phyloP scores from a whole-genome alignment of 1,140 invertebrate genomes.

The Myzus persicae region DNA sequence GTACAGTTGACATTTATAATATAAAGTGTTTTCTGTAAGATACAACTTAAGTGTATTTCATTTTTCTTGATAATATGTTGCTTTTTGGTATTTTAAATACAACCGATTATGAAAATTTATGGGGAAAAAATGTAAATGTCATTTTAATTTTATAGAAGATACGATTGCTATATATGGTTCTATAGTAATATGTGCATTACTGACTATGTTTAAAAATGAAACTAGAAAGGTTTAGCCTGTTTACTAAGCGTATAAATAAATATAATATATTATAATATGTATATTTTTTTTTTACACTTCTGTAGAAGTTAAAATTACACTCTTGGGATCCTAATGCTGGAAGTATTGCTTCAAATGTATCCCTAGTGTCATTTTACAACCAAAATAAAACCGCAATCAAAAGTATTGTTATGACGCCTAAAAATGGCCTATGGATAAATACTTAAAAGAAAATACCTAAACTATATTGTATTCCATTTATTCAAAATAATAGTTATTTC shows the following conservation, averaged over 20 bases:
- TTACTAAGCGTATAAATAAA: neutral
- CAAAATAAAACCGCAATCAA: slow-evolving; percentile 45
- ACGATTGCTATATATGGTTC: neutral
- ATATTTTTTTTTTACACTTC: slow-evolving; percentile 13
- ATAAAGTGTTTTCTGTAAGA: neutral
- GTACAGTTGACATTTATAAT: neutral
- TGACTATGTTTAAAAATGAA: neutral
- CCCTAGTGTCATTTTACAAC: slow-evolving; percentile 37
- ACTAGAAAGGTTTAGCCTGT: slow-evolving; percentile 26
- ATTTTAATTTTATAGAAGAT: neutral
- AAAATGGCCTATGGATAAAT: slow-evolving; percentile 21
- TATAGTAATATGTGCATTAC: neutral
- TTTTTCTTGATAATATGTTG: slow-evolving; percentile 15
- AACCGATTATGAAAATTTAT: neutral
- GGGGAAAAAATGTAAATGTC: neutral
- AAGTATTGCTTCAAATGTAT: slow-evolving; percentile 39
- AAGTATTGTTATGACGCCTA: slow-evolving; percentile 11
- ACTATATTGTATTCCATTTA: neutral
- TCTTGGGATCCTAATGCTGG: neutral
- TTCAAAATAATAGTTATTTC: neutral
- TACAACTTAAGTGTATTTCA: neutral
- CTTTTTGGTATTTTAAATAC: slow-evolving; percentile 11
- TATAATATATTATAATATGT: slow-evolving; percentile 5
- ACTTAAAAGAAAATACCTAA: neutral
- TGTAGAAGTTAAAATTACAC: slow-evolving; percentile 41